Conservation (phyloP, 1,140 invertebrate genomes). For the Drosophila melanogaster region DNA sequence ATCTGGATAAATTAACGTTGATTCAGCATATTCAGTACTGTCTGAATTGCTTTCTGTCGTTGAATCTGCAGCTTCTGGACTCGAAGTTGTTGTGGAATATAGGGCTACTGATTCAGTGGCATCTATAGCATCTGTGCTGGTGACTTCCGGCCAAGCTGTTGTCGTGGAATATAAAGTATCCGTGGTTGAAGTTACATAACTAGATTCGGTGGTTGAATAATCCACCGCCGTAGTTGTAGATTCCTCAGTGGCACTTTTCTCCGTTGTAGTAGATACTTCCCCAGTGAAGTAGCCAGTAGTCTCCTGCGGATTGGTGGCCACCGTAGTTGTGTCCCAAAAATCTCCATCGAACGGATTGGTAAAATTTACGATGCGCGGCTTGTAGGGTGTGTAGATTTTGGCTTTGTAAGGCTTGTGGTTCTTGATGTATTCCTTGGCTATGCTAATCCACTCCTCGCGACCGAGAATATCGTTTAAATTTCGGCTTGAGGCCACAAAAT, state of each 20-base stretch:
- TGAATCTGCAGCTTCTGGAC: not conserved
- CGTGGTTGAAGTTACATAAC: not conserved
- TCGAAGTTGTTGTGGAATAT: conserved; percentile 1
- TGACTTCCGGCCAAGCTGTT: not conserved
- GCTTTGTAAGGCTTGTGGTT: conserved; percentile 42
- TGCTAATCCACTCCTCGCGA: conserved; percentile 47
- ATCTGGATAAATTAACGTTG: not conserved
- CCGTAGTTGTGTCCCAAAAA: conserved; percentile 13
- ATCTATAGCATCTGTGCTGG: not conserved
- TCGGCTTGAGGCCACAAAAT: not conserved
- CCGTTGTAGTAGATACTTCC: not conserved
- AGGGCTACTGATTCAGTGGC: not conserved
- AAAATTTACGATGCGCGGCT: conserved; percentile 14
- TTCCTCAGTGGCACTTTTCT: not conserved
- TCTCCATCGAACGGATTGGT: not conserved
- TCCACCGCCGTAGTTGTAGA: not conserved
- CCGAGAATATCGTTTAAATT: conserved; percentile 33
- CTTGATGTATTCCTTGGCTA: conserved; percentile 39
- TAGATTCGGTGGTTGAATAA: conserved; percentile 1
- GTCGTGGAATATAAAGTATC: not conserved
- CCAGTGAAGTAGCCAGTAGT: not conserved
- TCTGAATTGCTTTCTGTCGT: conserved; percentile 2
- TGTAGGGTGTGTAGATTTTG: conserved; percentile 47
- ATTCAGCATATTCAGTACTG: not conserved
- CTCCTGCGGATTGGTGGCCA: not conserved